Conservation (phyloP, 2,113 vertebrate genomes). For the Penelope pileata region DNA sequence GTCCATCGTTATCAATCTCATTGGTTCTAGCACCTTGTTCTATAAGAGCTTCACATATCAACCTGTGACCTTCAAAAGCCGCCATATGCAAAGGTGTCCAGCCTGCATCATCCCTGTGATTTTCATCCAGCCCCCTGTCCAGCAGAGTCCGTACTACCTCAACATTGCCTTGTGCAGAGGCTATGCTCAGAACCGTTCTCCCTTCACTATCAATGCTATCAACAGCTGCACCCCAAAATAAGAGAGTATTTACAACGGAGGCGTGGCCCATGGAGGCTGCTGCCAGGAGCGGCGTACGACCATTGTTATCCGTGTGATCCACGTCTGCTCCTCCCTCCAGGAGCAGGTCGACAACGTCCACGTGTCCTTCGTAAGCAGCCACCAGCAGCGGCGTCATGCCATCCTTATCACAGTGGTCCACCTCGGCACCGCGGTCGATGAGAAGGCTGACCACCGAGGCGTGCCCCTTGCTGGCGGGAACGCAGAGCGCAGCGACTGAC, state of each 20-base stretch:
- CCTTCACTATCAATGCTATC: conserved; percentile 98
- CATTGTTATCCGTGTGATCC: conserved; percentile 96
- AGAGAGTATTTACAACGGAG: conserved; percentile 91
- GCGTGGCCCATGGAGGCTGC: conserved; percentile 98
- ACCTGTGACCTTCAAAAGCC: conserved; percentile 93
- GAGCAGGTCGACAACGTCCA: conserved; percentile 95
- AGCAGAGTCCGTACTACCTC: conserved; percentile 97
- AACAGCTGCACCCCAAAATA: conserved; percentile 97
- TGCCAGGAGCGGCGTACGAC: conserved; percentile 94
- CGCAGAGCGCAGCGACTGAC: conserved; percentile 94
- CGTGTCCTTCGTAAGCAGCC: conserved; percentile 96
- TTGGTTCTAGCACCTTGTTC: conserved; percentile 96
- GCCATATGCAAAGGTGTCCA: conserved; percentile 99
- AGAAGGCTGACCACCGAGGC: conserved; percentile 94
- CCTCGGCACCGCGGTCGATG: conserved; percentile 93
- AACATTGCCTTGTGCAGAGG: conserved; percentile 96
- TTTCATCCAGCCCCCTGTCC: conserved; percentile 97
- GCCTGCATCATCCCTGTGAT: conserved; percentile 95
- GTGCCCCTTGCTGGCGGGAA: conserved; percentile 95
- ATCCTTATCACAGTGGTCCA: conserved; percentile 97
- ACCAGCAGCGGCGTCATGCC: conserved; percentile 97
- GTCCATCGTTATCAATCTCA: conserved; percentile 95
- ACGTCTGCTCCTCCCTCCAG: conserved; percentile 96
- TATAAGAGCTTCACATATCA: conserved; percentile 95
- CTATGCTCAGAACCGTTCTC: conserved; percentile 95